Percentiles rank a stretch among this genome's conserved stretches.
Conservation (phyloP, 2,888 invertebrate genomes). For the Diloba caeruleocephala region DNA sequence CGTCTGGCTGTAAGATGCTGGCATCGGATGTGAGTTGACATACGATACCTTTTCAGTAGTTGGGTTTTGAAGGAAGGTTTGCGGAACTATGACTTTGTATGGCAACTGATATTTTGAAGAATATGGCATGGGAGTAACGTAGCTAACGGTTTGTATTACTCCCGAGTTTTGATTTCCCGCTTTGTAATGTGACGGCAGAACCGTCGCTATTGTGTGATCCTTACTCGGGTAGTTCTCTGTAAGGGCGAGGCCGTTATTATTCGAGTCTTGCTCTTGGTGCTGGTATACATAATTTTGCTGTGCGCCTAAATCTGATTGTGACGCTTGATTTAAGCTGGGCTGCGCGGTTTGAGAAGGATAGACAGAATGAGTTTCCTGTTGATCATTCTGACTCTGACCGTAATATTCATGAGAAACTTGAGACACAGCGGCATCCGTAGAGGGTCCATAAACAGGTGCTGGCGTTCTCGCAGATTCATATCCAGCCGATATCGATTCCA, state of each 20-base stretch:
- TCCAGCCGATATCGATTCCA: slow-evolving; percentile 42
- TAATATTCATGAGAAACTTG: slow-evolving; percentile 63
- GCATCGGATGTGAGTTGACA: slow-evolving; percentile 78
- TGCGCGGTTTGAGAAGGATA: slow-evolving; percentile 64
- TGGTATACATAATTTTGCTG: slow-evolving; percentile 73
- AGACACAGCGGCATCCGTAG: slow-evolving; percentile 23
- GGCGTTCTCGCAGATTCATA: slow-evolving; percentile 38
- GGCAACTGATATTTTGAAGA: slow-evolving; percentile 78
- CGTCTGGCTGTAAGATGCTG: slow-evolving; percentile 66
- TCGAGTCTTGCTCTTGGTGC: slow-evolving; percentile 62
- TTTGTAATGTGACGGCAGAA: slow-evolving; percentile 77
- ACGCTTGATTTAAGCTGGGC: slow-evolving; percentile 62
- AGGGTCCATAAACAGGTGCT: slow-evolving; percentile 44
- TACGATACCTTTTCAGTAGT: slow-evolving; percentile 78
- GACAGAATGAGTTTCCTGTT: slow-evolving; percentile 65
- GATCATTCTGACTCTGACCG: slow-evolving; percentile 57
- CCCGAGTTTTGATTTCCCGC: slow-evolving; percentile 60
- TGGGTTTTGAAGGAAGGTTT: slow-evolving; percentile 74
- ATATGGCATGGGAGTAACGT: slow-evolving; percentile 80
- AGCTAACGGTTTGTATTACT: slow-evolving; percentile 77
- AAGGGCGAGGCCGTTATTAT: slow-evolving; percentile 72
- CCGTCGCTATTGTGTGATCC: slow-evolving; percentile 89
- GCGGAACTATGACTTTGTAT: slow-evolving; percentile 83
- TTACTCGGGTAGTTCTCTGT: slow-evolving; percentile 89
- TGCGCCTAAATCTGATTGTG: slow-evolving; percentile 60